Evolutionary conservation across 2,113 vertebrate genomes (phyloP), one percentile per base, ranked within the genome.

Genomic region (Atrichornis clamosus): DNA sequence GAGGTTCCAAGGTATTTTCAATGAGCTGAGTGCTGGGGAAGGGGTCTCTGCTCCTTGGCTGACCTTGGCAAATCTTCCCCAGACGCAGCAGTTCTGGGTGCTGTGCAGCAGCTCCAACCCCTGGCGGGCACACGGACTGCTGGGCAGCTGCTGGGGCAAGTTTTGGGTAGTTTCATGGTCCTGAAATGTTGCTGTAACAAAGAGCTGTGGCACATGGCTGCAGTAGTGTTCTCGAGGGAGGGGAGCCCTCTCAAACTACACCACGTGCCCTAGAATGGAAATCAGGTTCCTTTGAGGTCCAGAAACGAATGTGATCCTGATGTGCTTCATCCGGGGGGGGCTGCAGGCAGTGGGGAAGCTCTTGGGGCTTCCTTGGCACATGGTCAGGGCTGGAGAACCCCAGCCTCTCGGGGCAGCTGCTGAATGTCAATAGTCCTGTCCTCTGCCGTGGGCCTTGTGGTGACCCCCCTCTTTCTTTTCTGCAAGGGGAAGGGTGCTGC

Each of bases 51-150:
- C 35, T 41, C 7, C 56, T 80, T 90, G 32, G 65, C 32, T 55
- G 13, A 13, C 39, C 56, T n/a, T 6, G 4, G 32, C 8, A 35
- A 35, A 28, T 78, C 47, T 67, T 78, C 24, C 20, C 10, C 23
- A 59, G 50, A 19, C 39, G 20, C 15, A n/a, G 47, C 42, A 76
- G 7, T 20, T 33, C 3, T n/a, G 18, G 52, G 26, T 22, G 0
- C 27, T 28, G 16, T 0, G 3, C 39, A 39, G 60, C 42, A 70
- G 28, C 26, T 58, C 52, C 8, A 18, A 2, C 44, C 33, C 3
- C 1, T 1, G 2, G 7, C 18, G 62, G 63, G 47, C 39, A 21
- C 0, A 0, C 0, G 18, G 46, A 39, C 42, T 59, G 33, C 11
- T 32, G 56, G 10, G 33, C 22, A 81, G 53, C 42, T 70, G 8